Percentiles rank a stretch among this genome's conserved stretches.
phyloP scores from a whole-genome alignment of 2,113 vertebrate genomes.

The Ophthalmolycus amberensis region DNA sequence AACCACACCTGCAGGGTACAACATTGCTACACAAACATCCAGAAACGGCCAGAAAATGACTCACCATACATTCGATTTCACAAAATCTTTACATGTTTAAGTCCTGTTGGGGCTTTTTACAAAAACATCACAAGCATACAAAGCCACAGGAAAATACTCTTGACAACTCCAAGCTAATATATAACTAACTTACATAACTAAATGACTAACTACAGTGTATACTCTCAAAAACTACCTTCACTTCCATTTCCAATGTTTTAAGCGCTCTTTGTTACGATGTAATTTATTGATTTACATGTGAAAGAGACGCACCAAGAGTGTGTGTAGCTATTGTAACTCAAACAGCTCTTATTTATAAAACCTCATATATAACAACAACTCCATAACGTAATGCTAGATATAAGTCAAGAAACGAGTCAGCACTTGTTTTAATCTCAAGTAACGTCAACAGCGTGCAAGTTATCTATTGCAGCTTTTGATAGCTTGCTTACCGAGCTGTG shows the following conservation, averaged over 20 bases:
- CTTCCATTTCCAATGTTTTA: too few relatives aligned
- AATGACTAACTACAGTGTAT: not conserved
- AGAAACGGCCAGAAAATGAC: not conserved
- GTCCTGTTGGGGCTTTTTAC: too few relatives aligned
- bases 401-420: too few relatives aligned
- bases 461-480: constrained; percentile 15
- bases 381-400: not conserved
- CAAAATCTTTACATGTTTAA: not conserved
- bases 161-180: not conserved
- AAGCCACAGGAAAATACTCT: not conserved
- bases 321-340: constrained; percentile 27
- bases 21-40: not conserved
- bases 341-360: not conserved
- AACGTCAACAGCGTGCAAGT: not conserved
- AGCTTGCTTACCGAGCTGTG: constrained; percentile 19
- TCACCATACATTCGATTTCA: not conserved
- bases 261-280: not conserved
- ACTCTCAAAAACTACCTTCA: not conserved
- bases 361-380: too few relatives aligned
- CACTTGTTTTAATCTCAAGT: not conserved
- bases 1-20: not conserved
- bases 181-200: not conserved
- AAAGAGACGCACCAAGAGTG: not conserved
- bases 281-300: not conserved
- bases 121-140: not conserved